phyloP scores from a whole-genome alignment of 2,797 vertebrate genomes.

The Garrulus glandarius region DNA sequence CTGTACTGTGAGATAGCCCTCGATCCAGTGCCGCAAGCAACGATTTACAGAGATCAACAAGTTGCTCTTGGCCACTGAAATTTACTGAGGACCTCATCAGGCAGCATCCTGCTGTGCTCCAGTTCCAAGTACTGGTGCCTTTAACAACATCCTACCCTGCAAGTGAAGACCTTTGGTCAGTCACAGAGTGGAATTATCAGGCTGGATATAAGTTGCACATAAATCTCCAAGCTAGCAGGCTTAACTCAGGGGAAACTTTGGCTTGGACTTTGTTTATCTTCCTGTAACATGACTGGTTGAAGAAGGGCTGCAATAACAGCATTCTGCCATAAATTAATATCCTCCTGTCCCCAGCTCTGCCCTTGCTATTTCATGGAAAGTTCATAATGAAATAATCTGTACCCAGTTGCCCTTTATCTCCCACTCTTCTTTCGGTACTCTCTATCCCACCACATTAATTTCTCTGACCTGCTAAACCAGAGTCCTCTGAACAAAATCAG shows the following conservation, averaged over 20 bases:
- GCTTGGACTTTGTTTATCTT: slow-evolving; percentile 46
- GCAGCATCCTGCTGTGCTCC: slow-evolving; percentile 4
- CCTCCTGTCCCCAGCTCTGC: background rate
- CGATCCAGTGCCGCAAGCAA: background rate
- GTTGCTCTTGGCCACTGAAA: slow-evolving; percentile 50
- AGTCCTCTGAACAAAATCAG: background rate
- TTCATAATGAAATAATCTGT: background rate
- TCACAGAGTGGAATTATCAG: background rate
- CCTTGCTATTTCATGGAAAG: background rate
- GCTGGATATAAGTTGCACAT: slow-evolving; percentile 19
- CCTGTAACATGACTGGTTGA: slow-evolving; percentile 30
- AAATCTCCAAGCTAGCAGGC: slow-evolving; percentile 9
- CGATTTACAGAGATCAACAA: background rate
- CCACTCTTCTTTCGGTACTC: background rate
- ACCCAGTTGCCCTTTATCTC: background rate
- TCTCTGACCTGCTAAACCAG: background rate
- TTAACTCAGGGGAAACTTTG: slow-evolving; percentile 7
- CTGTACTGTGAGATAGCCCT: slow-evolving; percentile 28
- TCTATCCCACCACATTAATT: background rate
- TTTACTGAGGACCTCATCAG: slow-evolving; percentile 12
- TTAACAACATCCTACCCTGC: slow-evolving; percentile 35
- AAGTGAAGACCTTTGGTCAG: slow-evolving; percentile 32
- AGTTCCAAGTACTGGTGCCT: background rate
- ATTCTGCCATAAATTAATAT: slow-evolving; percentile 6
- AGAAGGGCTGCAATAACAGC: slow-evolving; percentile 44